phyloP scores from a whole-genome alignment of 2,888 invertebrate species.

The Toxonevra muliebris region DNA sequence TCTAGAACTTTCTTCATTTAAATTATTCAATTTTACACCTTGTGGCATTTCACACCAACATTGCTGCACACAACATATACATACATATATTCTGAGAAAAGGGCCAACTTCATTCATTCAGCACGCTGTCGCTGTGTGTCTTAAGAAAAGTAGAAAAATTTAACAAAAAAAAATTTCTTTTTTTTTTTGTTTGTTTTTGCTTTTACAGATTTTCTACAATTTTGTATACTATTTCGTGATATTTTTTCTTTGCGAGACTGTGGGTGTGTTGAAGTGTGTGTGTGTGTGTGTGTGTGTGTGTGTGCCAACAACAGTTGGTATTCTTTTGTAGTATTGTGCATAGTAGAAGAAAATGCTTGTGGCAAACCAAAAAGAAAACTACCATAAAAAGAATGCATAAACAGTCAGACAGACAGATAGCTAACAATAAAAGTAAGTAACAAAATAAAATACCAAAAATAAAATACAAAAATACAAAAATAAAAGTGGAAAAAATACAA shows the following conservation, averaged over 20 bases:
- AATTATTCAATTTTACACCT: conserved; percentile 62
- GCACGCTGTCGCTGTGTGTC: no score
- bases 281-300: no score
- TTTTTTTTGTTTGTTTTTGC: no score
- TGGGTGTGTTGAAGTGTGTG: no score
- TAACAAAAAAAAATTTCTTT: not conserved
- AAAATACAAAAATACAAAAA: conserved; percentile 13
- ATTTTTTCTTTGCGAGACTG: no score
- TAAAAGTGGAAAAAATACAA: conserved; percentile 9
- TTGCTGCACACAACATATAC: not conserved
- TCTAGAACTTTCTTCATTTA: conserved; percentile 47
- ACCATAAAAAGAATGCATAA: conserved; percentile 32
- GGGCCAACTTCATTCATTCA: no score
- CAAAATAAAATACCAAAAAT: conserved; percentile 33
- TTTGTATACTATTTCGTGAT: no score
- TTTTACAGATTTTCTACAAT: no score
- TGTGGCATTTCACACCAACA: conserved; percentile 50
- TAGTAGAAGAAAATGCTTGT: conserved; percentile 2
- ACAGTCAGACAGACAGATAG: conserved; percentile 7
- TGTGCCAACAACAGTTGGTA: no score
- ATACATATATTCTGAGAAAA: no score
- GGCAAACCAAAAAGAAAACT: conserved; percentile 20
- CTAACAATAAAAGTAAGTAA: conserved; percentile 23
- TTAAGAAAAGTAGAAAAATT: no score
- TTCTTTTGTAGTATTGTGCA: no score